Base-by-base conservation (phyloP, 1,140 invertebrate species). In the Adoxophyes honmai region DNA sequence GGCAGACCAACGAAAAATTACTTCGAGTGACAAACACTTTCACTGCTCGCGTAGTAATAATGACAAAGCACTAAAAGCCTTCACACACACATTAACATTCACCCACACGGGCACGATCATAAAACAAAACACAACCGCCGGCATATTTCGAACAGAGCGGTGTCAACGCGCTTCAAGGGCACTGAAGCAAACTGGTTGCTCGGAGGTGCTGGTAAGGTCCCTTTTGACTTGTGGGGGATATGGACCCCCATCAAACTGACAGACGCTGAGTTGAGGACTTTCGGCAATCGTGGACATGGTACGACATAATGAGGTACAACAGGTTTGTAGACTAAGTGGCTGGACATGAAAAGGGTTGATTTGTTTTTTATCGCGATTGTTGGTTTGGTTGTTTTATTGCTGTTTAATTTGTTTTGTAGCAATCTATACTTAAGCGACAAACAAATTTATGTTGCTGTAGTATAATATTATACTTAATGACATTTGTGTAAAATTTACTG, bases 241-340 rank as follows among this genome's bases (percentile, higher is more conserved):
- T 11, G 10, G 42, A 48, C 42, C 42, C 42, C 18, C 42, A 7
- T 48, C 42, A 48, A 18, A n/a, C 21, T 48, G 42, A 48, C 42
- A 48, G 42, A 48, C 11, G 42, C 11, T 48, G 42, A 48, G 28
- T 18, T 48, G 42, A 48, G 42, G 28, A 48, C 16, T 48, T 48
- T 48, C n/a, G 16, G 42, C 21, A 48, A 11, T 18, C 18, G 42
- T 48, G 21, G 42, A 10, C 21, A 48, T 11, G 21, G 21, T 48
- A 48, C 21, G 42, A 48, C 42, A 48, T 48, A 21, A 48, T 48
- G 42, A 48, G 42, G 42, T 18, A 48, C 42, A 48, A 48, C 42
- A 33, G 42, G 42, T 48, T 48, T 48, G 18, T 48, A n/a, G 42
- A 18, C 5, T 21, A 48, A 28, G 42, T 11, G 42, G 42, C 13